A percentile compares a stretch with the other conserved stretches of the same genome.
Conservation (phyloP, 2,113 vertebrate species). For the Ivindomyrus marchei region DNA sequence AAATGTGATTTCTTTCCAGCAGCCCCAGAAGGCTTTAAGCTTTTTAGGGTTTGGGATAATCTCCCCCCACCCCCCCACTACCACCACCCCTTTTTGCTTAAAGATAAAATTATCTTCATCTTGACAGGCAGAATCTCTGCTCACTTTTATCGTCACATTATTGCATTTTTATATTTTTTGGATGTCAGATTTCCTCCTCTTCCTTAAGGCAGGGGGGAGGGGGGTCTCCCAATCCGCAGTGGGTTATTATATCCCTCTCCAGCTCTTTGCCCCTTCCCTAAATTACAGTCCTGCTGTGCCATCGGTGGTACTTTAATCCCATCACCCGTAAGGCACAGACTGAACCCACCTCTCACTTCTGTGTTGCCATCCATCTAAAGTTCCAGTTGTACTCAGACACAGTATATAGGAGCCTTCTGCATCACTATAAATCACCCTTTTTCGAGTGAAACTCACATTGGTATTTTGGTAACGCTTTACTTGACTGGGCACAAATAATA, state of each 20-base stretch:
- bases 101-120: conserved; percentile 6
- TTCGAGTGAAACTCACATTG: background rate
- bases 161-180: background rate
- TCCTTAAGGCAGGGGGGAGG: background rate
- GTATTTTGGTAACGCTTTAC: background rate
- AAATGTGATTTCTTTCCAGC: background rate
- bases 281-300: background rate
- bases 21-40: background rate
- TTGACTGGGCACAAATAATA: too few relatives aligned
- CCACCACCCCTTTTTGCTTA: background rate
- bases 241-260: background rate
- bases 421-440: background rate
- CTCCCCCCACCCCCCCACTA: too few relatives aligned
- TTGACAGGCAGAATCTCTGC: background rate
- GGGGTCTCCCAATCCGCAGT: background rate
- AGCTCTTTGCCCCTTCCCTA: background rate
- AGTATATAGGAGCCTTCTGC: background rate
- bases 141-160: background rate
- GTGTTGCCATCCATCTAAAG: background rate
- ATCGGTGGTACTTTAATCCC: background rate
- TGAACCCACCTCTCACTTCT: background rate
- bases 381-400: background rate
- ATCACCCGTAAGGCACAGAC: background rate
- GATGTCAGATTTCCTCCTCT: background rate
- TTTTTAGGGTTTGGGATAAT: background rate